phyloP scores from a whole-genome alignment of 2,113 vertebrate genomes.

The Callipepla squamata region DNA sequence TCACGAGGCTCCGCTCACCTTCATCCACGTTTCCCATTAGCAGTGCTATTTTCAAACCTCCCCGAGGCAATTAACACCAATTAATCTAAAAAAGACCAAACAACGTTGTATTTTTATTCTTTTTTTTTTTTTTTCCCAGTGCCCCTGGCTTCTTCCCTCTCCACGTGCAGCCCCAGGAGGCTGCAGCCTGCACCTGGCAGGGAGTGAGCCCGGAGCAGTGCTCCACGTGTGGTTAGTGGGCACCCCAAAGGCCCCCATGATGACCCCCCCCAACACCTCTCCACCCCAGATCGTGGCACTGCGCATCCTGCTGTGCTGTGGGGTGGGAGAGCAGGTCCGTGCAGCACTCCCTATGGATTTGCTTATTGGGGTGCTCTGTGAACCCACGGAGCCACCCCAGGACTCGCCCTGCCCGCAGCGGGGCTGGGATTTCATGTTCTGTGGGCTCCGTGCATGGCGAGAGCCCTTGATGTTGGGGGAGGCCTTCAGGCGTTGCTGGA shows the following conservation, averaged over 20 bases:
- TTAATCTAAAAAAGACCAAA: conserved; percentile 34
- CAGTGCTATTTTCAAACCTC: conserved; percentile 34
- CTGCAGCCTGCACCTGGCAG: background rate
- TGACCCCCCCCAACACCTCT: too few relatives aligned
- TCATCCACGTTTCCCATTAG: background rate
- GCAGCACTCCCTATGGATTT: background rate
- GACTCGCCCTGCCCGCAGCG: background rate
- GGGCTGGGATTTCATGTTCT: conserved; percentile 12
- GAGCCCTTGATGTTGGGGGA: conserved; percentile 18
- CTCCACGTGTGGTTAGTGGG: rapidly evolving
- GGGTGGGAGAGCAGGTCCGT: rapidly evolving
- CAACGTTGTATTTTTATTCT: background rate
- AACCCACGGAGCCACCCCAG: background rate
- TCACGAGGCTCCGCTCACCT: background rate
- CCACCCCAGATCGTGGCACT: rapidly evolving
- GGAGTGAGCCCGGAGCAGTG: background rate
- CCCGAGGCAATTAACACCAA: conserved; percentile 39
- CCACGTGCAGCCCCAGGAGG: background rate
- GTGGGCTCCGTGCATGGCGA: conserved; percentile 6
- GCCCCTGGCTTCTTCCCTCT: background rate
- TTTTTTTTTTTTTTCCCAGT: background rate
- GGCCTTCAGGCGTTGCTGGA: background rate
- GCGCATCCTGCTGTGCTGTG: background rate
- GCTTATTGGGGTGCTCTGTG: background rate
- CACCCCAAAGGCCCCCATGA: background rate